phyloP scores from a whole-genome alignment of 2,797 vertebrate species.

The Agapornis canus region DNA sequence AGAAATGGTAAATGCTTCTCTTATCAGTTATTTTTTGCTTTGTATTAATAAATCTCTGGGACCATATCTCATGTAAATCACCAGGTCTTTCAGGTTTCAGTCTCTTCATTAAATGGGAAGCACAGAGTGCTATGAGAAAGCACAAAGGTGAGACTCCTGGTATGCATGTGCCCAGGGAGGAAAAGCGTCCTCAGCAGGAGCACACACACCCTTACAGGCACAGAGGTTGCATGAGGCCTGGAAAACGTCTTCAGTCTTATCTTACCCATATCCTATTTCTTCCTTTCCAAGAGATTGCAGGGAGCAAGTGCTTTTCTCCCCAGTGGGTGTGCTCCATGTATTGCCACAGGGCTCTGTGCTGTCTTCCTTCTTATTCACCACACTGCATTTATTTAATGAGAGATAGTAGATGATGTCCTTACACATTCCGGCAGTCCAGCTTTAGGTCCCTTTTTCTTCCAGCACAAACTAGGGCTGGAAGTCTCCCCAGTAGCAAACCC shows the following conservation, averaged over 20 bases:
- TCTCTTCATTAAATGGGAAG: neutral
- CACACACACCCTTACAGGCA: neutral
- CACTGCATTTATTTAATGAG: neutral
- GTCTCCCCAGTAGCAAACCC: neutral
- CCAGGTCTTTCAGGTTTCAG: neutral
- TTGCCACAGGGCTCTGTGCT: neutral
- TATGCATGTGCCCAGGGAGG: neutral
- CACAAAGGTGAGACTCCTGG: neutral
- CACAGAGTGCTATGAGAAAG: neutral
- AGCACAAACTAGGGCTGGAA: neutral
- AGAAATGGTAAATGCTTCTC: neutral
- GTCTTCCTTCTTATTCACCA: neutral
- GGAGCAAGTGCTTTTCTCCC: neutral
- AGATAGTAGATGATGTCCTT: neutral
- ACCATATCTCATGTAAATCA: accelerated
- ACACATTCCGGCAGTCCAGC: neutral
- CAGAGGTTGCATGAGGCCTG: neutral
- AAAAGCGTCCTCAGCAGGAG: accelerated
- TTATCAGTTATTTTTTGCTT: neutral
- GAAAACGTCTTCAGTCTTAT: neutral
- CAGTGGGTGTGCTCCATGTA: accelerated
- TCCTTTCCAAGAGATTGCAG: neutral
- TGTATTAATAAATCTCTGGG: neutral
- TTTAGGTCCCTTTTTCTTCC: neutral
- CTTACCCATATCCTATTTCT: neutral